A percentile compares a stretch with the other conserved stretches of the same genome.
These are phyloP conservation scores for Columba livia DNA, from an alignment of 2,113 vertebrate genomes.

Conservation along the genomic window DNA sequence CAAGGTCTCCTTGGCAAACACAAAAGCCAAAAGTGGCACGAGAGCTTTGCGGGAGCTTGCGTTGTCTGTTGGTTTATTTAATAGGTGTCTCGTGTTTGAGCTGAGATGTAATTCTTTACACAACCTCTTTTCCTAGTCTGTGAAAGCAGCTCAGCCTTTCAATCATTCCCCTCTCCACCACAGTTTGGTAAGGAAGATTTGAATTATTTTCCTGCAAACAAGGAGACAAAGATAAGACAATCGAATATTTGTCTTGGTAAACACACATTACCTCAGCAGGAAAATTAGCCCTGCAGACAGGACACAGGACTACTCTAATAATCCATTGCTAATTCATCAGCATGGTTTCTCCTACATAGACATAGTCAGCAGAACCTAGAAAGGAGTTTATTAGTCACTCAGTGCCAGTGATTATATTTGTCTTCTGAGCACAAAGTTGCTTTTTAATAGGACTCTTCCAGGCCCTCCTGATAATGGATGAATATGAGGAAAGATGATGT, in stretches of 20 bases:
- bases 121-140: background rate
- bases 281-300: background rate
- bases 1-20: background rate
- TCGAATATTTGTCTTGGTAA: background rate
- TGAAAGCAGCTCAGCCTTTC: background rate
- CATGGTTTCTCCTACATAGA: background rate
- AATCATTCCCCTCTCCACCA: background rate
- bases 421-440: background rate
- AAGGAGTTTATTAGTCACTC: constrained; percentile 8
- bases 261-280: background rate
- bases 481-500: background rate
- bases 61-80: background rate
- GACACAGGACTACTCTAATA: background rate
- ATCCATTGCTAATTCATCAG: constrained; percentile 40
- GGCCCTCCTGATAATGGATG: background rate
- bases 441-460: background rate
- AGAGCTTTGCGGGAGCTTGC: background rate
- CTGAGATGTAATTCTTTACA: background rate
- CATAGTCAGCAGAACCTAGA: constrained; percentile 46
- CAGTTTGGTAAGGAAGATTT: background rate
- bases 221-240: background rate
- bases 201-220: background rate
- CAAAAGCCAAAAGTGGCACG: background rate
- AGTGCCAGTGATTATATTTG: constrained; percentile 30
- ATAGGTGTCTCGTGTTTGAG: background rate